Conservation (phyloP, 1,140 invertebrate genomes). For the Chrysomallon squamiferum region DNA sequence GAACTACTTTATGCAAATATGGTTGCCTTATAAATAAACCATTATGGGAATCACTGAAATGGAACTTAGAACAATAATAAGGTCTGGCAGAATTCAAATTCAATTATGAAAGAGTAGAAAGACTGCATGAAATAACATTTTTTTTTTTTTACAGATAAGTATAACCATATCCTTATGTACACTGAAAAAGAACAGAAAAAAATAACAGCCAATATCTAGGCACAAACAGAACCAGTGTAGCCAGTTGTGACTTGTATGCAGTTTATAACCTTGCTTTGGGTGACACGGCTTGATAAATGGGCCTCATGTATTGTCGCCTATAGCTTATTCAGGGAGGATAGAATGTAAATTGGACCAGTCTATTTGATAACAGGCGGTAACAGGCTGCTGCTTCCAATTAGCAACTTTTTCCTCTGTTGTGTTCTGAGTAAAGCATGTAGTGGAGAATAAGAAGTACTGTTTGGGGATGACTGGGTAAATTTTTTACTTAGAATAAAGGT, state of each 20-base stretch:
- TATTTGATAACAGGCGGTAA: constrained; percentile 16
- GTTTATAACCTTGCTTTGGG: constrained; percentile 4
- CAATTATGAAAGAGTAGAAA: constrained; percentile 5
- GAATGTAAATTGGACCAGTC: constrained; percentile 32
- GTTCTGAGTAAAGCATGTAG: no score
- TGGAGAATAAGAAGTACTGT: no score
- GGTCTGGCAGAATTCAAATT: neutral
- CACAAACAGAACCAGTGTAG: no score
- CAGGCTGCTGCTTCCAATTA: constrained; percentile 9
- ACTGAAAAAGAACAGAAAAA: no score
- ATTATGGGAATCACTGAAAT: constrained; percentile 13
- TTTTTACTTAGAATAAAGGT: no score
- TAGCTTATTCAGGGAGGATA: constrained; percentile 16
- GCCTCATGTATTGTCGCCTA: constrained; percentile 32
- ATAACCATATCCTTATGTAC: no score
- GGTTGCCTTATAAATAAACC: constrained; percentile 21
- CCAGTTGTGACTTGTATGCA: no score
- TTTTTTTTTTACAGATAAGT: no score
- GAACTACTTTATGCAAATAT: constrained; percentile 24
- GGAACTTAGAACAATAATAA: constrained; percentile 7
- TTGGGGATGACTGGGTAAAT: no score
- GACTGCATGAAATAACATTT: neutral
- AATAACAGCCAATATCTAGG: no score
- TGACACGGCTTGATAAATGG: constrained; percentile 39
- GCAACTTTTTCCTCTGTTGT: constrained; percentile 2